Evolutionary conservation across 2,113 vertebrate genomes (phyloP), one percentile per base, ranked within the genome.

Genomic region (Tautogolabrus adspersus): DNA sequence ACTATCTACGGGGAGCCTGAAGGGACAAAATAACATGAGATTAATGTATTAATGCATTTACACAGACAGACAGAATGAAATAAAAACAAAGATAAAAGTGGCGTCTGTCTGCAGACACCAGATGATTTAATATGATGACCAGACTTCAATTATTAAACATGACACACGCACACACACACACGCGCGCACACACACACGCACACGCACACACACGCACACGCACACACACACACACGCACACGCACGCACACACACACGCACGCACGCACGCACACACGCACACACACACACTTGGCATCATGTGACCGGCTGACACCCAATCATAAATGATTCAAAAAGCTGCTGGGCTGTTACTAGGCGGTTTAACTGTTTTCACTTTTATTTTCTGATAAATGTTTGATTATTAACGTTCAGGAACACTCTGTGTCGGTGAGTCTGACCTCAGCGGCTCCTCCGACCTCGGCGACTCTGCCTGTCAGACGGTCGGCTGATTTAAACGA

Each of bases 251-350:
- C 30, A 34, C 30, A 34, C 30, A 34, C 30, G 3, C 30, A 34
- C 30, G 3, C 30, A 34, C 30, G 3, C 30, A 34, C 30, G 3
- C 30, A 34, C 30, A 34, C 30, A 34, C 30, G 3, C 30, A 34
- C 30, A 34, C 54, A 46, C 19, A 0, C 16, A 0, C 56, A 42
- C 13, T 0, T 9, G 0, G 37, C 3, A 6, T 79, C 85, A 83
- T 68, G 88, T 86, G 72, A 90, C 73, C 34, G 30, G 40, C 82
- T 69, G 44, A 68, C 70, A 86, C 51, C 85, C 81, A 77, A 77
- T 87, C 85, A 90, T 90, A 76, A 89, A 90, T 90, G 57, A 89
- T 89, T 72, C 75, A 91, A 4, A n/a, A 38, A 75, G 76, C 82
- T 77, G 68, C 72, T 37, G 0, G 18, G 21, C 83, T 84, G 90